Base-by-base conservation (phyloP, 2,797 vertebrate genomes). In the Muscicapa striata region DNA sequence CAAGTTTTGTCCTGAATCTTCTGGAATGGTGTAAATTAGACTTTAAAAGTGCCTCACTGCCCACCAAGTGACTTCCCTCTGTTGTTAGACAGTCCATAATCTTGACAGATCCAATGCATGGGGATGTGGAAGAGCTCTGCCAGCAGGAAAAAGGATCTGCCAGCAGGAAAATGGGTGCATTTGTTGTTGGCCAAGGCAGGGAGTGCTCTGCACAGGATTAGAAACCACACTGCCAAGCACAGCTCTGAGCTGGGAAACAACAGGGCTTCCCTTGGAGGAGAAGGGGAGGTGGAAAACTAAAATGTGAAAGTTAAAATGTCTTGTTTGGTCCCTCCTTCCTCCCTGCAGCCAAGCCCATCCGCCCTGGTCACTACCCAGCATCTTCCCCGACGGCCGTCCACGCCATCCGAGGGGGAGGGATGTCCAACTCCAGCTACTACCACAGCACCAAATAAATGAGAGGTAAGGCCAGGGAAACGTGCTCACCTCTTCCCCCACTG, bases 271-370 rank as follows among this genome's bases (percentile, higher is more conserved):
- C 8, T 10, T 10, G 15, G 41, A 49, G 62, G 43, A 63, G 55
- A 63, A 58, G 57, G 46, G 45, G 84, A 76, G 52, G 30, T 32
- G 26, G 24, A 29, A 58, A 49, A 32, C 13, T 45, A 4, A 52
- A 52, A 52, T 11, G 45, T 70, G 62, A 84, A 48, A 80, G 52
- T 17, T 90, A 2, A 86, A 69, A 27, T 5, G n/a, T 72, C 15
- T 17, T 0, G 8, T 76, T 59, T 84, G n/a, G 11, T 89, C 17
- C 30, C 57, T 64, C 1, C 38, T 67, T 4, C 30, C 79, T 26
- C 87, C 11, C 62, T 89, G 54, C 74, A 99, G 99, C 99, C 89
- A 99, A 99, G 94, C 99, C 99, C 68, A 98, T 99, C 96, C 98
- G 99, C 95, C 98, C 99, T 0, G 99, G 99, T 36, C 99, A 99